Evolutionary conservation across 2,888 invertebrate genomes (phyloP).

Genomic region (Escarpia spicata): DNA sequence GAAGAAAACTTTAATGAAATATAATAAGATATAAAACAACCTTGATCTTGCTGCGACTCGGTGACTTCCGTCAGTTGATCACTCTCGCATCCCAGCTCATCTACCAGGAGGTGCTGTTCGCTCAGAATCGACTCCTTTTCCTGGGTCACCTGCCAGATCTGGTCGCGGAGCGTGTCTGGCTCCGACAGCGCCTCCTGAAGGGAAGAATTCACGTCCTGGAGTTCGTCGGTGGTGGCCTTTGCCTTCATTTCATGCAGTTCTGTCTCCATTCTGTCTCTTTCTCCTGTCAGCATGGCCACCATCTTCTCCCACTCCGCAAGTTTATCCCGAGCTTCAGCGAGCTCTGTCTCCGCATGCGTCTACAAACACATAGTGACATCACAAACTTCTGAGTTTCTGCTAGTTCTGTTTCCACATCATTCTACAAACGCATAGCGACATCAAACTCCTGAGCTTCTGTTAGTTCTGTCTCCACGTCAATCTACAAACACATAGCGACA

Average conservation of each 20-base stretch:
- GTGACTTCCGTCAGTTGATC: constrained; percentile 39
- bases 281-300: constrained; percentile 50
- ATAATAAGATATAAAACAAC: no score
- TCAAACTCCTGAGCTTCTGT: no score
- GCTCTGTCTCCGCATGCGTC: background rate
- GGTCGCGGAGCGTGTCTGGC: constrained; percentile 52
- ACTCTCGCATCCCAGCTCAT: constrained; percentile 39
- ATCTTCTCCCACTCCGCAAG: constrained; percentile 57
- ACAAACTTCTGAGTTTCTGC: no score
- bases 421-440: no score
- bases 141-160: no score
- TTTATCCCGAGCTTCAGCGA: constrained; percentile 31
- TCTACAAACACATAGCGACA: no score
- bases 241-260: constrained; percentile 31
- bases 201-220: constrained; percentile 37
- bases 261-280: constrained; percentile 33
- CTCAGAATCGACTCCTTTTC: constrained; percentile 14
- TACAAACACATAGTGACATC: background rate
- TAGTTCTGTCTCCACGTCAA: no score
- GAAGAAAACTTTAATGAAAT: no score
- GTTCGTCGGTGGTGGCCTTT: constrained; percentile 26
- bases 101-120: constrained; percentile 24
- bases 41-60: no score
- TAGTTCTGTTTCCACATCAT: no score
- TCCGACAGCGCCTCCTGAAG: constrained; percentile 55